Evolutionary conservation across 2,113 vertebrate species (phyloP), one percentile per base, ranked within the genome.

Genomic region (Vicugna pacos): DNA sequence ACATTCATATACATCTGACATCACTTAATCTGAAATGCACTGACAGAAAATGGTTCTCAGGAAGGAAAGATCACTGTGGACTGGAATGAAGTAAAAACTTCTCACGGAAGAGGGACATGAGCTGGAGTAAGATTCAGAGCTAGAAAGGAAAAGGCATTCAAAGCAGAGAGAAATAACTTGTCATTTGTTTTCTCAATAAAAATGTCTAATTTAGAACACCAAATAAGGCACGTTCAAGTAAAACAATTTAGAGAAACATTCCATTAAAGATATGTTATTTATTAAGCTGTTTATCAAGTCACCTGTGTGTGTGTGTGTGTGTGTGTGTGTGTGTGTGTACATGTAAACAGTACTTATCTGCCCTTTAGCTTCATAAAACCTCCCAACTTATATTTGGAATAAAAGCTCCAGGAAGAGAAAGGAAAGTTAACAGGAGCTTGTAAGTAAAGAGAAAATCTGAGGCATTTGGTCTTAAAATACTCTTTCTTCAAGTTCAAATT

Each of bases 281-380:
- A 60, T 56, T 86, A 94, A 54, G 24, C 22, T 64, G 16, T 88
- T 82, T 30, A 72, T 30, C 42, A 79, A 62, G 17, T 64, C 42
- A 93, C 19, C 77, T 22, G 52, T 7, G 50, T 52, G 50, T 52
- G 50, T 52, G 50, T 52, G 20, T 58, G 48, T 76, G 46, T 52
- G 5, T 52, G 10, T 52, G 32, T n/a, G 6, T 52, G 5, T 11
- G 30, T 32, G 48, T 52, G 48, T 75, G 58, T 52, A 67, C 35
- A 77, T 6, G 9, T 30, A 73, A 56, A 42, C 19, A 19, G 20
- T 54, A 75, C 64, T 94, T 65, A 60, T 48, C 22, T 56, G 86
- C 20, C 10, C 15, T 76, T 93, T n/a, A 90, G 70, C 38, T 70
- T 94, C 89, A 97, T n/a, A 91, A 76, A 82, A 85, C 56, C 38